These are phyloP conservation scores for Rallus limicola DNA, from an alignment of 2,113 vertebrate genomes.

Conservation along the genomic window DNA sequence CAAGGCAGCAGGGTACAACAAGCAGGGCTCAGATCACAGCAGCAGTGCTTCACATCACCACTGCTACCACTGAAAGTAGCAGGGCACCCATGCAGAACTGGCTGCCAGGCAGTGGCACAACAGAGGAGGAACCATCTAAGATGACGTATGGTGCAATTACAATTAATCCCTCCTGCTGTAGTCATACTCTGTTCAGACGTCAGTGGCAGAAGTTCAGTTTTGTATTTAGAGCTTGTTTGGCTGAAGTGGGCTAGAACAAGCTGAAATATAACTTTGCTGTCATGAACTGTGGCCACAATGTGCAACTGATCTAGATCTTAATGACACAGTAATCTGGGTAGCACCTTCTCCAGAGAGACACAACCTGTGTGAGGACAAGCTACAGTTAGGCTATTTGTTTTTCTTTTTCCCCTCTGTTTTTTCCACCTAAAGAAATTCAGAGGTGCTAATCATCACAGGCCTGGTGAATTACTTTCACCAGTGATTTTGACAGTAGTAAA, in stretches of 20 bases:
- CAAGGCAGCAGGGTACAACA: background rate
- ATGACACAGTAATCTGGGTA: background rate
- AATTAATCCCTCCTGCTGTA: background rate
- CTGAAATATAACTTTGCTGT: background rate
- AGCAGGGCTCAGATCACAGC: background rate
- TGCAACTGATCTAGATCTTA: background rate
- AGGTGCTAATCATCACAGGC: background rate
- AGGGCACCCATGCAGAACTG: background rate
- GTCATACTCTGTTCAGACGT: background rate
- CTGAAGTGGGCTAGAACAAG: background rate
- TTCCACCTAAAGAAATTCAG: background rate
- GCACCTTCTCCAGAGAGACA: background rate
- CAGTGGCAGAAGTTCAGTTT: background rate
- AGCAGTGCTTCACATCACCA: background rate
- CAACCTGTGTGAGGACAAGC: background rate
- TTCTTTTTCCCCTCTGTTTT: background rate
- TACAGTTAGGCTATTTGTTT: background rate
- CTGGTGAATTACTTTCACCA: background rate
- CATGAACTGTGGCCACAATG: background rate
- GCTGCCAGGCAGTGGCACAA: background rate
- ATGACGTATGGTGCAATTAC: rapidly evolving
- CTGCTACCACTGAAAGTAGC: background rate
- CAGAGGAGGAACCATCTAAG: background rate
- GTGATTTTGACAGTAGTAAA: background rate
- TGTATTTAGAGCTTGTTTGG: background rate